Evolutionary conservation across 2,113 vertebrate genomes (phyloP), one percentile per base, ranked within the genome.

Genomic region (Corydoras maculifer): DNA sequence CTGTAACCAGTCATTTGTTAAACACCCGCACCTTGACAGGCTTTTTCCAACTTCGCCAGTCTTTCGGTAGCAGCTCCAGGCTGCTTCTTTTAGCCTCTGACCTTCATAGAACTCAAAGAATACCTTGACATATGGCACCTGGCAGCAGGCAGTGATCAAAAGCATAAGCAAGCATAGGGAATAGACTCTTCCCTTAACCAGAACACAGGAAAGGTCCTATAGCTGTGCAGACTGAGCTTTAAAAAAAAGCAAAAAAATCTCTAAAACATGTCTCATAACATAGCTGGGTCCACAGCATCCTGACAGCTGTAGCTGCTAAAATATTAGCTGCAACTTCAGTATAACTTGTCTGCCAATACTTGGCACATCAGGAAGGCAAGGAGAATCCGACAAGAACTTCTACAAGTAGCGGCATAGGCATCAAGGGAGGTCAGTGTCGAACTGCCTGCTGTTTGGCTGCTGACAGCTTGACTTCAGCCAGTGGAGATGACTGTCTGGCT

Each of bases 1-100:
- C 65, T n/a, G 58, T 70, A 65, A 82, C 81, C 73, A 82, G 75
- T 85, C 84, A 86, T 89, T 88, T 88, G 85, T 88, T 86, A 85
- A 86, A 84, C 82, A 68, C 79, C 63, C 72, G 51, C 65, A 63
- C 61, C 71, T 85, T 85, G 85, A 84, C 85, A 55, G 68, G 64
- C 53, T 64, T 63, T 13, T 49, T 73, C 59, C 11, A 57, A 67
- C 35, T 18, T 11, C 10, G 54, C 8, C 43, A 50, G 13, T 8
- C 11, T 71, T 71, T 69, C 58, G 64, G 30, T 60, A 49, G 54
- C 25, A 62, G 53, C 53, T n/a, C 58, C 51, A 15, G 10, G 25
- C 57, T 32, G 35, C 63, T 15, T 50, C 64, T 50, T 51, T 29
- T 18, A 68, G 43, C 31, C 53, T 58, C 53, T 25, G 75, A 72